Evolutionary conservation across 2,888 invertebrate genomes (phyloP).

Genomic region (Apamea epomidion): DNA sequence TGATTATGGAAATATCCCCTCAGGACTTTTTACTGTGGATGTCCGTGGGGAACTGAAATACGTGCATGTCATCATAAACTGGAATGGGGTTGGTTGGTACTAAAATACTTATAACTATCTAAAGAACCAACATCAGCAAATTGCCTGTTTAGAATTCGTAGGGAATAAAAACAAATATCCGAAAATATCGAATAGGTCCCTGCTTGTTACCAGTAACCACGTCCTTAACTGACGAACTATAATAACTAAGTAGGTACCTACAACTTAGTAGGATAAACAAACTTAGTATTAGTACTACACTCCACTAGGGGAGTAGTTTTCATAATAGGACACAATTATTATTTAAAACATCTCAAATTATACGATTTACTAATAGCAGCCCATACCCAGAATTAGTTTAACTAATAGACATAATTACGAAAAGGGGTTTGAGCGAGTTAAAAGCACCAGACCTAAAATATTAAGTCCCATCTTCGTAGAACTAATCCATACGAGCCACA

Average conservation of each 20-base stretch:
- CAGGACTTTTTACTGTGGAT: conserved; percentile 50
- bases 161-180: not conserved
- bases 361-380: not conserved
- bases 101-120: conserved; percentile 3
- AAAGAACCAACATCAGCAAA: not conserved
- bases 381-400: not conserved
- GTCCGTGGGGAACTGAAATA: conserved; percentile 52
- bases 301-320: not conserved
- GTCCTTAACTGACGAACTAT: not conserved
- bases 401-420: conserved; percentile 12
- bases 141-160: not conserved
- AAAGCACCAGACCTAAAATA: not conserved
- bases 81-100: conserved; percentile 30
- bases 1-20: conserved; percentile 62
- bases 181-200: not conserved
- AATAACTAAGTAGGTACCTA: not conserved
- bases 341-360: not conserved
- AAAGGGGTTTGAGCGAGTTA: conserved; percentile 3
- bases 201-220: not conserved
- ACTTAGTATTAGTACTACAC: too few species aligned
- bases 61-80: conserved; percentile 52
- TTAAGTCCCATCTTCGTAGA: conserved; percentile 12
- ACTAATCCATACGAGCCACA: not conserved
- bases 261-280: not conserved
- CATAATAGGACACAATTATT: not conserved